Conservation (phyloP, 2,888 invertebrate genomes). For the Eupeodes latifasciatus region DNA sequence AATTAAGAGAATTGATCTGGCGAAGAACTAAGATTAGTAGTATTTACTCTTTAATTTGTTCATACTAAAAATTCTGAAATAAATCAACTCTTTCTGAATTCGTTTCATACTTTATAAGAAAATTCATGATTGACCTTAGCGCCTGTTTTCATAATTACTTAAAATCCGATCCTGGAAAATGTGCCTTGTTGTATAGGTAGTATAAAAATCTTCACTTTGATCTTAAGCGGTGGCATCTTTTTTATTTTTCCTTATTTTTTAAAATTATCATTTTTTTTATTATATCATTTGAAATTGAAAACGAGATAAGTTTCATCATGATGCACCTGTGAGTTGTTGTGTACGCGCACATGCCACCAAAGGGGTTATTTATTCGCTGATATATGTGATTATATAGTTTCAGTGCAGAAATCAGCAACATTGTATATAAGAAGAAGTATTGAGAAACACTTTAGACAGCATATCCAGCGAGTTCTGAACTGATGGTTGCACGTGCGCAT, state of each 20-base stretch:
- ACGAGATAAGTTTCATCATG: constrained; percentile 69
- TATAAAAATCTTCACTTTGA: constrained; percentile 61
- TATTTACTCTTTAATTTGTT: no score
- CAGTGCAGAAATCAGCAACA: constrained; percentile 32
- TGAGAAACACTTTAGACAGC: background rate
- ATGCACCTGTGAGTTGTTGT: constrained; percentile 60
- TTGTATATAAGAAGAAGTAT: constrained; percentile 25
- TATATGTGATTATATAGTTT: constrained; percentile 53
- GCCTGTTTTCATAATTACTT: no score
- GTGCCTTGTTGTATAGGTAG: background rate
- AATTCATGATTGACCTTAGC: no score
- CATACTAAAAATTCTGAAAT: no score
- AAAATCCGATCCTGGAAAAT: background rate
- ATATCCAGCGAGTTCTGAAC: constrained; percentile 1
- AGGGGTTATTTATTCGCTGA: constrained; percentile 52
- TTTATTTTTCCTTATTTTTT: constrained; percentile 16
- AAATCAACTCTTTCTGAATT: no score
- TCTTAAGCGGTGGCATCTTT: constrained; percentile 49
- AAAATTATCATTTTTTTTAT: constrained; percentile 15
- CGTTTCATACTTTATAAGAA: no score
- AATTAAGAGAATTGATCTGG: no score
- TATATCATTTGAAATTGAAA: constrained; percentile 65
- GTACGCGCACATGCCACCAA: constrained; percentile 32
- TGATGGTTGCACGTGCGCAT: constrained; percentile 66
- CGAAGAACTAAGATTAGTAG: background rate